Percentiles rank a stretch among this genome's conserved stretches.
phyloP scores from a whole-genome alignment of 2,888 invertebrate species.

The Cheilosia urbana region DNA sequence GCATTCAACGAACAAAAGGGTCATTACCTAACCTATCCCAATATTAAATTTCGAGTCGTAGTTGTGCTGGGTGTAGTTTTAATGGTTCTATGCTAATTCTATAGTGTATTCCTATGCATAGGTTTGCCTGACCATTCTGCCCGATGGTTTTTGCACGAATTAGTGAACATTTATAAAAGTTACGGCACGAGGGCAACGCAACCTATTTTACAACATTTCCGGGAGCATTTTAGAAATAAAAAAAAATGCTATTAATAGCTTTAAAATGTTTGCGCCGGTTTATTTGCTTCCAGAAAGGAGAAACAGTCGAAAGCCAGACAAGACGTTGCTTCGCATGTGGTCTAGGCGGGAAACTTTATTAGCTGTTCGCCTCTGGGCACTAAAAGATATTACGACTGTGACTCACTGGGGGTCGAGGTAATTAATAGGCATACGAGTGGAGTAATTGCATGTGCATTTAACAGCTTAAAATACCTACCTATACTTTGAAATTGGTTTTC shows the following conservation, averaged over 20 bases:
- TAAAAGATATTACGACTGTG: conserved; percentile 8
- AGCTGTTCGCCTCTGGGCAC: conserved; percentile 7
- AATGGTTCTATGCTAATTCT: neutral
- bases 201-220: conserved; percentile 27
- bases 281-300: conserved; percentile 3
- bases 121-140: neutral
- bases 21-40: conserved; percentile 45
- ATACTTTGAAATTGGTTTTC: conserved; percentile 26
- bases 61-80: neutral
- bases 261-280: conserved; percentile 2
- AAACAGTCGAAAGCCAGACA: neutral
- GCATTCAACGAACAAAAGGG: conserved; percentile 8
- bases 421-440: conserved; percentile 42
- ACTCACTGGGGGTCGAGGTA: conserved; percentile 39
- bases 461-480: conserved; percentile 12
- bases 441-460: conserved; percentile 39
- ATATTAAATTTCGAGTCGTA: conserved; percentile 24
- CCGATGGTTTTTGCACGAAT: neutral
- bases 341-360: conserved; percentile 26
- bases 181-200: neutral
- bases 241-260: conserved; percentile 37
- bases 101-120: neutral
- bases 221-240: conserved; percentile 5
- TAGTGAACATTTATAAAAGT: neutral
- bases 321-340: conserved; percentile 33